Conservation (phyloP, 2,113 vertebrate species). For the Porphyrio hochstetteri region DNA sequence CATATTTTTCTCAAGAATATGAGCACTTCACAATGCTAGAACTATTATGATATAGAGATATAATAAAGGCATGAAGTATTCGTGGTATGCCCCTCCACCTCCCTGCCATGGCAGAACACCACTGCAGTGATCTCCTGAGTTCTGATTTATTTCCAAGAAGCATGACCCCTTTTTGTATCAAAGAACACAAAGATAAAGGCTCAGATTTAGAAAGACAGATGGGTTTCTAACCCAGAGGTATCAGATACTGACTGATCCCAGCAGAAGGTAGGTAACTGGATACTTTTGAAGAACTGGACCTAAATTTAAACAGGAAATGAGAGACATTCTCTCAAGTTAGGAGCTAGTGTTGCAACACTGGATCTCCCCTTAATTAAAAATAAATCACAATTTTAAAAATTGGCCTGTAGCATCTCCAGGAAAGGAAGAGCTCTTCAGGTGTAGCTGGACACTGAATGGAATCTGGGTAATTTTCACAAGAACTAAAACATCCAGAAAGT, state of each 20-base stretch:
- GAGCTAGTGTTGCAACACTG: background rate
- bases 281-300: background rate
- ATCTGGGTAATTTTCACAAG: background rate
- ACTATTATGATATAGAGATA: background rate
- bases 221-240: conserved; percentile 22
- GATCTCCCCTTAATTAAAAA: background rate
- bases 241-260: conserved; percentile 49
- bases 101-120: background rate
- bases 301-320: conserved; percentile 52
- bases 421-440: background rate
- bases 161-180: conserved; percentile 15
- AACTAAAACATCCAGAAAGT: background rate
- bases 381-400: background rate
- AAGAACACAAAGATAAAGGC: conserved; percentile 37
- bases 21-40: background rate
- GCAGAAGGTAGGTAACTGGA: conserved; percentile 37
- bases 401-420: background rate
- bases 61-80: background rate
- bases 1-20: background rate
- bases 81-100: background rate
- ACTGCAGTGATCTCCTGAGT: background rate
- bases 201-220: conserved; percentile 56
- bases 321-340: background rate
- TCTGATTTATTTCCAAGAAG: conserved; percentile 14
- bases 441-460: background rate